Evolutionary conservation across 1,140 invertebrate genomes (phyloP).

Genomic region (Arctopsyche grandis): DNA sequence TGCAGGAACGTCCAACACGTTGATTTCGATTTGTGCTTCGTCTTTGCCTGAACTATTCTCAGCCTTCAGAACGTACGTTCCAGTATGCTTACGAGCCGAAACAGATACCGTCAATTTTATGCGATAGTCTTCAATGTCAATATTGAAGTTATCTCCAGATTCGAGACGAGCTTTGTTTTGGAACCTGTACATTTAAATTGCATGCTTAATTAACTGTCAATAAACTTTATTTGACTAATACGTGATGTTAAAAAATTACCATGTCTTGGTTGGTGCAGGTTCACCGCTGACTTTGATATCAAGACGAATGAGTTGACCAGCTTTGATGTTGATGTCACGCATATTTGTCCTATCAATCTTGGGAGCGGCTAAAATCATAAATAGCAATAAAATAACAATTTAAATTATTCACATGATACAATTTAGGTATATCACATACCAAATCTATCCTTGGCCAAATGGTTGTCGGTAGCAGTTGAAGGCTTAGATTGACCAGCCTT

Average conservation of each 20-base stretch:
- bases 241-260: conserved; percentile 62
- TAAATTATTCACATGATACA: background rate
- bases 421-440: conserved; percentile 60
- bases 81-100: conserved; percentile 83
- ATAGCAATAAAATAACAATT: conserved; percentile 33
- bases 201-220: background rate
- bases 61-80: conserved; percentile 86
- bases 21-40: conserved; percentile 88
- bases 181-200: conserved; percentile 63
- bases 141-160: conserved; percentile 74
- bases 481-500: conserved; percentile 95
- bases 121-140: conserved; percentile 87
- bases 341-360: conserved; percentile 91
- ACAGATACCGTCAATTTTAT: conserved; percentile 82
- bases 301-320: conserved; percentile 84
- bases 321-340: conserved; percentile 87
- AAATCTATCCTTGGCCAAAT: conserved; percentile 87
- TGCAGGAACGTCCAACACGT: conserved; percentile 87
- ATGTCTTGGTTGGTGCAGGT: conserved; percentile 85
- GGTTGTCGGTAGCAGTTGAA: conserved; percentile 82
- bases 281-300: conserved; percentile 92
- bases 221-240: background rate
- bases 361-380: conserved; percentile 73
- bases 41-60: conserved; percentile 93
- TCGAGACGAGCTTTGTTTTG: conserved; percentile 81